Base-by-base conservation (phyloP, 2,888 invertebrate species). In the Poecilus cupreus region DNA sequence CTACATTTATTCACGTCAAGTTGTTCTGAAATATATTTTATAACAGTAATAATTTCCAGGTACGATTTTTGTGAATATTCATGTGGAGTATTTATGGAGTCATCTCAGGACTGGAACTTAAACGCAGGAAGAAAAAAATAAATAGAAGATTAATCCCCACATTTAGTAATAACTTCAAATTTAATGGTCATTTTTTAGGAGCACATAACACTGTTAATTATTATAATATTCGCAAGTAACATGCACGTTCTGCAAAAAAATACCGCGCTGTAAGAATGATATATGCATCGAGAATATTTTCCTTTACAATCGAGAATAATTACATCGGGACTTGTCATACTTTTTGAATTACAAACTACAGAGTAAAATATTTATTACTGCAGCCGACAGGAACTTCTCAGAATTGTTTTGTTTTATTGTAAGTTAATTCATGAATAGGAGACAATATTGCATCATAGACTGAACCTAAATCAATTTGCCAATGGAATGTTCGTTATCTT, bases 121-220 rank as follows among this genome's bases (percentile, higher is more conserved):
- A 46, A 39, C 18, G 11, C 70, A 13, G 26, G 32, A 32, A 32
- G 32, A 32, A 70, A 43, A 70, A 72, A 72, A 72, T 32, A 49
- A 76, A 32, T 46, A 79, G 1, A 79, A 64, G 49, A 79, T 79
- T 79, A 79, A 79, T 79, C 51, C 79, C 18, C 51, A 22, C 70
- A 70, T 68, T 79, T 46, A 79, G 79, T 51, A 79, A 79, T 79
- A 79, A 79, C 79, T 79, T 78, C 78, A 68, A 79, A 26, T 64
- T 68, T 79, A 79, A 79, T 79, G 79, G 79, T 70, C 46, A 78
- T 79, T 79, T 79, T 76, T 68, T 79, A 24, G 46, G 32, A 11
- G 46, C 70, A 13, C 49, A 64, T 70, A 79, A 79, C 64, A 22
- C 51, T 51, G 68, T 49, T 79, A 79, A 79, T 79, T 79, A 79